Percentiles rank a stretch among this genome's conserved stretches.
phyloP scores from a whole-genome alignment of 2,888 invertebrate genomes.

The Agrilus biguttatus region DNA sequence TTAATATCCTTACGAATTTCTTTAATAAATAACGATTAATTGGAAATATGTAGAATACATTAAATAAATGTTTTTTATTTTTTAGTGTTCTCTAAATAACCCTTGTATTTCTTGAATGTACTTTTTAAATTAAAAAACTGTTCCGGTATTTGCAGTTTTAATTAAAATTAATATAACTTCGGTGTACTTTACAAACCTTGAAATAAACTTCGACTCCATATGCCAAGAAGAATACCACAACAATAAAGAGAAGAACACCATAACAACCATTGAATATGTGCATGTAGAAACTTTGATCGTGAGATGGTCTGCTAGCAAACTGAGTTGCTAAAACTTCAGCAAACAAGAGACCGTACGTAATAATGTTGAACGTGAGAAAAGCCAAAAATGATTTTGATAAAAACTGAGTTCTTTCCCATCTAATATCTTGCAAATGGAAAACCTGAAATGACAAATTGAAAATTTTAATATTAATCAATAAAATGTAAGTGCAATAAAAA shows the following conservation, averaged over 20 bases:
- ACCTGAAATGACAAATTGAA: slow-evolving; percentile 42
- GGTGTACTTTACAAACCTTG: slow-evolving; percentile 44
- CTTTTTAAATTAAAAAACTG: too few relatives aligned
- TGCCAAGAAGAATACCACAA: slow-evolving; percentile 83
- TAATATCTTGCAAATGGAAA: slow-evolving; percentile 75
- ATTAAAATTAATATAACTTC: too few relatives aligned
- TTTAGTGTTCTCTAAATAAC: too few relatives aligned
- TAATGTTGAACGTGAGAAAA: slow-evolving; percentile 77
- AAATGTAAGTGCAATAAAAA: too few relatives aligned
- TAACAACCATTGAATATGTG: slow-evolving; percentile 87
- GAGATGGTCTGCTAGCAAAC: slow-evolving; percentile 32
- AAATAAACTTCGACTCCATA: slow-evolving; percentile 92
- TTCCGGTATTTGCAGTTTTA: too few relatives aligned
- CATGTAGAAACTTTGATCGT: slow-evolving; percentile 57
- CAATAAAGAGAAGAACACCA: slow-evolving; percentile 78
- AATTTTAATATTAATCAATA: not conserved
- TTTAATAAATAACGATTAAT: too few relatives aligned
- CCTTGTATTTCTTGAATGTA: too few relatives aligned
- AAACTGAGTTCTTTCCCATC: slow-evolving; percentile 80
- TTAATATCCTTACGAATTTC: too few relatives aligned
- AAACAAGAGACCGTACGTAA: slow-evolving; percentile 71
- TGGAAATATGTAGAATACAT: too few relatives aligned
- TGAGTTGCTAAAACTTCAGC: slow-evolving; percentile 52
- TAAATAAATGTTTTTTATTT: too few relatives aligned
- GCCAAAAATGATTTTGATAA: slow-evolving; percentile 83